Conservation (phyloP, 2,113 vertebrate genomes). For the Cololabis saira region DNA sequence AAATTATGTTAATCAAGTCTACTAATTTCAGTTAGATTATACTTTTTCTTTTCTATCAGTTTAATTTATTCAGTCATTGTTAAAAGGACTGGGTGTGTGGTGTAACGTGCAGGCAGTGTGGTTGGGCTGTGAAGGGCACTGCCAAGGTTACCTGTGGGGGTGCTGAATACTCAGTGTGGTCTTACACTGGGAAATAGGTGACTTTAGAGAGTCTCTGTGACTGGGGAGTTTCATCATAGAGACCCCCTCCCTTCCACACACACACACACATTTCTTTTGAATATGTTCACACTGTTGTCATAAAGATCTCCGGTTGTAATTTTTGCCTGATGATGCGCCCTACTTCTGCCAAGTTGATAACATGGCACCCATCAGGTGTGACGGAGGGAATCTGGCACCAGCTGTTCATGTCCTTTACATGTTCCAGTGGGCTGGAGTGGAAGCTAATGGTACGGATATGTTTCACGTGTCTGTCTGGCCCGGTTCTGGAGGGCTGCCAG, state of each 20-base stretch:
- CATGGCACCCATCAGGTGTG: constrained; percentile 60
- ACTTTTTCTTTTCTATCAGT: constrained; percentile 1
- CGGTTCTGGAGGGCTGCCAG: constrained; percentile 55
- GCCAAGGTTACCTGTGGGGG: constrained; percentile 62
- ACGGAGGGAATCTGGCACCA: constrained; percentile 43
- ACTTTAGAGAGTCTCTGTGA: background rate
- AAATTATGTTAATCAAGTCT: constrained; percentile 8
- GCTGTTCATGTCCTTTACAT: constrained; percentile 59
- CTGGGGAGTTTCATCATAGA: constrained; percentile 5
- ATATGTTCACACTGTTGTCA: constrained; percentile 47
- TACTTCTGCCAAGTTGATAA: constrained; percentile 68
- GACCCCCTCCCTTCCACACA: background rate
- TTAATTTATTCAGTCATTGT: background rate
- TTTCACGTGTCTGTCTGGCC: constrained; percentile 47
- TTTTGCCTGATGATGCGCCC: constrained; percentile 58
- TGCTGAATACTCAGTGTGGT: background rate
- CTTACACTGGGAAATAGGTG: background rate
- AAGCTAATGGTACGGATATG: constrained; percentile 31
- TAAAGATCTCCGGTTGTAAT: constrained; percentile 74
- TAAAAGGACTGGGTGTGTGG: background rate
- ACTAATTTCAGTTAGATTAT: constrained; percentile 16
- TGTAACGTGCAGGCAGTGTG: constrained; percentile 1
- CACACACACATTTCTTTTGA: background rate
- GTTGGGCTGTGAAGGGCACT: constrained; percentile 40
- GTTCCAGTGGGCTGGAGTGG: constrained; percentile 55